Evolutionary conservation across 2,888 invertebrate species (phyloP).

Genomic region (Melieria crassipennis): DNA sequence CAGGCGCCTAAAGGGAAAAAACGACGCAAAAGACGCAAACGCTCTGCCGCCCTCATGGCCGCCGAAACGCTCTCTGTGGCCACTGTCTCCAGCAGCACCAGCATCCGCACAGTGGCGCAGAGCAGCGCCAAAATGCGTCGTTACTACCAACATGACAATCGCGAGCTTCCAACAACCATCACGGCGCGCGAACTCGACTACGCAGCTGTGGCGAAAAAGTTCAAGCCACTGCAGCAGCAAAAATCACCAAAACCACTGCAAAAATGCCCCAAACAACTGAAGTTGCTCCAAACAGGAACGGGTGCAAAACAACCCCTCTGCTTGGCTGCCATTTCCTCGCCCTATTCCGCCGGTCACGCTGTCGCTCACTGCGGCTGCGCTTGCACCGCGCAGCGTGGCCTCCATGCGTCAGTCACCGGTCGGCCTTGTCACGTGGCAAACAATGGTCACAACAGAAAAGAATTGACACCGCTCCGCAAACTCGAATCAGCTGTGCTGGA

Average conservation of each 20-base stretch:
- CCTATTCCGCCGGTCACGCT: neutral
- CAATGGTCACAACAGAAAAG: slow-evolving; percentile 28
- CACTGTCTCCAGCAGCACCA: slow-evolving; percentile 39
- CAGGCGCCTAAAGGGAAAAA: slow-evolving; percentile 38
- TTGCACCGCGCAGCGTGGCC: slow-evolving; percentile 34
- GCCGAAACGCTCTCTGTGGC: slow-evolving; percentile 29
- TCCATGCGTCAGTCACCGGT: slow-evolving; percentile 15
- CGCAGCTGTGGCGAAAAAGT: slow-evolving; percentile 60
- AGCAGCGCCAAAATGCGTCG: slow-evolving; percentile 44
- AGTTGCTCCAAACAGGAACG: slow-evolving; percentile 56
- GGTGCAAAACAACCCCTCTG: slow-evolving; percentile 19
- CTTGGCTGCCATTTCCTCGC: slow-evolving; percentile 6
- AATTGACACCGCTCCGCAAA: slow-evolving; percentile 34
- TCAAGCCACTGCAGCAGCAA: slow-evolving; percentile 53
- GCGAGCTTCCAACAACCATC: slow-evolving; percentile 45
- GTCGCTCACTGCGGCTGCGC: slow-evolving; percentile 14
- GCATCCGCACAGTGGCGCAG: slow-evolving; percentile 22
- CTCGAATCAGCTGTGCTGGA: slow-evolving; percentile 33
- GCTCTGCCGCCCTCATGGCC: slow-evolving; percentile 32
- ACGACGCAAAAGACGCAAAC: slow-evolving; percentile 43
- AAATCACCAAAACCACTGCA: slow-evolving; percentile 21
- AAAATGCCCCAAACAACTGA: slow-evolving; percentile 15
- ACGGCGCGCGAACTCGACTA: slow-evolving; percentile 47
- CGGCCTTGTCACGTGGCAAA: neutral
- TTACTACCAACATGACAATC: slow-evolving; percentile 63